Conservation (phyloP, 2,888 invertebrate genomes). For the Oscheius myriophilus region DNA sequence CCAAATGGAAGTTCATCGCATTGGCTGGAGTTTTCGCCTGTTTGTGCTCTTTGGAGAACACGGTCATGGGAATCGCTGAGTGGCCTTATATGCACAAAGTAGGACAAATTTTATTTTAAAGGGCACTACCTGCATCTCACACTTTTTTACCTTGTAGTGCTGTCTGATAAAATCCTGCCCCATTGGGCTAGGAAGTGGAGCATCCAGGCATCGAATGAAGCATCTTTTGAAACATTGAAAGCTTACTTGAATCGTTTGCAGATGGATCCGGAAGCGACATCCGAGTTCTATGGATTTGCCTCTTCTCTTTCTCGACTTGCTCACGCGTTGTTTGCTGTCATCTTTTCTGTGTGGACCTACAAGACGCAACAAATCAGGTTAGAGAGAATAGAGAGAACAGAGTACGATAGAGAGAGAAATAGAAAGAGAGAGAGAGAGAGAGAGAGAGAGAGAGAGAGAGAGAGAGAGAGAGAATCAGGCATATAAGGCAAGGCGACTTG, state of each 20-base stretch:
- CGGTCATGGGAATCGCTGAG: constrained; percentile 48
- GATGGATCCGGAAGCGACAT: constrained; percentile 47
- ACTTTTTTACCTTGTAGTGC: neutral
- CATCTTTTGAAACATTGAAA: too few relatives aligned
- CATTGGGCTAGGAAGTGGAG: too few relatives aligned
- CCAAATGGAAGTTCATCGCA: constrained; percentile 33
- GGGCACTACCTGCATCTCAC: neutral
- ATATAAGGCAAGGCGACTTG: too few relatives aligned
- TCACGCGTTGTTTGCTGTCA: constrained; percentile 47
- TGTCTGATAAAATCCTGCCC: too few relatives aligned
- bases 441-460: too few relatives aligned
- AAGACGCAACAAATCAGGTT: too few relatives aligned
- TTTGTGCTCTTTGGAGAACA: constrained; percentile 44
- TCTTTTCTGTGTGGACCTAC: constrained; percentile 52
- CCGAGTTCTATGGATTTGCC: constrained; percentile 51
- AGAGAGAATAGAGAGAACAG: too few relatives aligned
- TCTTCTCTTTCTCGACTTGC: constrained; percentile 46
- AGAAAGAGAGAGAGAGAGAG: too few relatives aligned
- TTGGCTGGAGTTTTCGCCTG: constrained; percentile 42
- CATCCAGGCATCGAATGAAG: neutral
- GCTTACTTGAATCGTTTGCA: neutral
- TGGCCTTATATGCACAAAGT: constrained; percentile 53
- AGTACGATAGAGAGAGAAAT: too few relatives aligned
- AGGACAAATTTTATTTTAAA: neutral
- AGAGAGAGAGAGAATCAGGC: too few relatives aligned